Evolutionary conservation across 2,888 invertebrate genomes (phyloP).

Genomic region (Podabrus alpinus): DNA sequence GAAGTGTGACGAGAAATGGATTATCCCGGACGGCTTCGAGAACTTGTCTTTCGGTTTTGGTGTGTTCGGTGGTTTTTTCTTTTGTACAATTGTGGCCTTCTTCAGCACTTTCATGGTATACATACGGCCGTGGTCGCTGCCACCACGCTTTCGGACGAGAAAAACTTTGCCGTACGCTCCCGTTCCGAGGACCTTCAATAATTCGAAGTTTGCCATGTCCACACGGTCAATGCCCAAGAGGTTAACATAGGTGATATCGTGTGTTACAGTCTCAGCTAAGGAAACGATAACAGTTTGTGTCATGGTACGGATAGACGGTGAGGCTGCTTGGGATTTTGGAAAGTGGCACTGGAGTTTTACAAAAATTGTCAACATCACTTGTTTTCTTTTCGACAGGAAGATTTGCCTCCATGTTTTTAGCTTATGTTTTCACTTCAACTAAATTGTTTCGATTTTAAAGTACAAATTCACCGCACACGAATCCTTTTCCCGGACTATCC

Average conservation of each 20-base stretch:
- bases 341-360: conserved; percentile 53
- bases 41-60: conserved; percentile 95
- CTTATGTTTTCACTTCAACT: neutral
- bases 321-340: conserved; percentile 50
- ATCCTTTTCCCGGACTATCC: conserved; percentile 5
- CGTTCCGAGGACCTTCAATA: conserved; percentile 94
- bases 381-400: conserved; percentile 36
- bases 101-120: conserved; percentile 99
- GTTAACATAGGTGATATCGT: conserved; percentile 68
- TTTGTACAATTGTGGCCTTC: conserved; percentile 92
- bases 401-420: conserved; percentile 16
- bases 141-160: conserved; percentile 89
- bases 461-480: neutral
- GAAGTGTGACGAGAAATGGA: conserved; percentile 94
- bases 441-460: neutral
- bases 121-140: conserved; percentile 82
- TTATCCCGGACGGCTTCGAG: conserved; percentile 92
- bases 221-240: conserved; percentile 75
- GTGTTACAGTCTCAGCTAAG: conserved; percentile 59
- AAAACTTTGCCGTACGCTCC: conserved; percentile 97
- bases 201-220: conserved; percentile 87
- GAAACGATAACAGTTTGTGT: conserved; percentile 55
- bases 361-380: conserved; percentile 42
- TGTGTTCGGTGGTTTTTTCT: conserved; percentile 95
- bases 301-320: conserved; percentile 53